Conservation (phyloP, 2,797 vertebrate genomes). For the Emydoidea blandingii region DNA sequence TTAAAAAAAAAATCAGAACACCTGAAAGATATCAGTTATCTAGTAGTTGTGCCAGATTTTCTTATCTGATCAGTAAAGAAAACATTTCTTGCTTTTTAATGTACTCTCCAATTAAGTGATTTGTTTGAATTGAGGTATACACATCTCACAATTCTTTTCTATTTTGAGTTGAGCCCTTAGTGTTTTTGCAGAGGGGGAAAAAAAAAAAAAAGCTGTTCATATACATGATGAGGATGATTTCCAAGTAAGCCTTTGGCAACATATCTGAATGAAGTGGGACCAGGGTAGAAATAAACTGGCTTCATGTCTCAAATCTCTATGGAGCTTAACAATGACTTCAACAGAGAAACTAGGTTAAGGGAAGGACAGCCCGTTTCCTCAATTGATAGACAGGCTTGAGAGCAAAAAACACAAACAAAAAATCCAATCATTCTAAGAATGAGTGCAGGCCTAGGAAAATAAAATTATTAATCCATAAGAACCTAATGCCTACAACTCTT, state of each 20-base stretch:
- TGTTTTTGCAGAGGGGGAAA: not conserved
- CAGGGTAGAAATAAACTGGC: constrained; percentile 82
- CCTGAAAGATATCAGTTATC: not conserved
- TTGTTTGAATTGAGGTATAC: not conserved
- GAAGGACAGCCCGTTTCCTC: constrained; percentile 76
- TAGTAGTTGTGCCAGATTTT: not conserved
- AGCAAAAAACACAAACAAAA: not conserved
- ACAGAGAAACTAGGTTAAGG: constrained; percentile 78
- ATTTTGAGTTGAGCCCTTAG: constrained; percentile 30
- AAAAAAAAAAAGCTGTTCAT: constrained; percentile 38
- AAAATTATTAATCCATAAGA: not conserved
- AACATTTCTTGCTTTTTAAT: not conserved
- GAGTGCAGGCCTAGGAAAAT: not conserved
- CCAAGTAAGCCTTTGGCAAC: constrained; percentile 75
- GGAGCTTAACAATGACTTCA: constrained; percentile 77
- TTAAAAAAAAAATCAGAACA: not conserved
- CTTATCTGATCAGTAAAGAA: not conserved
- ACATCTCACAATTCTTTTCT: not conserved
- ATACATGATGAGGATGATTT: constrained; percentile 46
- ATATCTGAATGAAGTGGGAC: constrained; percentile 70
- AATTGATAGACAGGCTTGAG: constrained; percentile 67
- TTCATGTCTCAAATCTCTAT: constrained; percentile 77
- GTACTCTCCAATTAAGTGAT: not conserved
- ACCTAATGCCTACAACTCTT: not conserved
- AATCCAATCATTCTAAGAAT: constrained; percentile 2